Base-by-base conservation (phyloP, 2,888 invertebrate genomes). In the Cheilosia impressa region DNA sequence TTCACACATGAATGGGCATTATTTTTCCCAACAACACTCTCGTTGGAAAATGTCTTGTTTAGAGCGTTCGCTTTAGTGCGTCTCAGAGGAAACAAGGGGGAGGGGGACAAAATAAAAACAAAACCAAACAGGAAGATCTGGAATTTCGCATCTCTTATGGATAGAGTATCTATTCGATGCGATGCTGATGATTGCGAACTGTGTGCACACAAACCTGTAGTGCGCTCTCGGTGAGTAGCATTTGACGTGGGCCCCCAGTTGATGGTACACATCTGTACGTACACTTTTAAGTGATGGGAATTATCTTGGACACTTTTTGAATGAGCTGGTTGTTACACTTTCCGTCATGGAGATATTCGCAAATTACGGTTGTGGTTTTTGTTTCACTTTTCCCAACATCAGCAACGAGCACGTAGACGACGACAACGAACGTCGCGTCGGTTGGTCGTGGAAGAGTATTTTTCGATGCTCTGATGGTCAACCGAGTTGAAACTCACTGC, bases 301-400 rank as follows among this genome's bases (percentile, higher is more conserved):
- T 85, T 85, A 85, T 81, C 85, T 80, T 85, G 85, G 85, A 85
- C 85, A 85, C 85, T 85, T 85, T 85, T 85, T 85, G 85, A 85
- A 85, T 85, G 85, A 85, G 85, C 76, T 85, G 85, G 85, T 81
- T 85, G 85, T 81, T 85, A 85, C 85, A 85, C 85, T 85, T 85
- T 85, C 85, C 85, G 85, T 85, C 85, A 85, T 85, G 85, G 85
- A 85, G 85, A 85, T 85, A 85, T 85, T 85, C 85, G 81, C 81
- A 85, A 85, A 85, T 85, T 85, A 85, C 81, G 62, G 81, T 85
- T 85, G 85, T 72, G 85, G 85, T 85, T 81, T 68, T 80, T 81
- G 81, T 81, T 85, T 85, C 81, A 85, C 85, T 85, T 85, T 85
- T 85, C 68, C 76, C 81, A 85, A 66, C 75, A 27, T 27, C 27